Evolutionary conservation across 2,113 vertebrate species (phyloP), one percentile per base, ranked within the genome.

Genomic region (Petrocephalus microphthalmus): DNA sequence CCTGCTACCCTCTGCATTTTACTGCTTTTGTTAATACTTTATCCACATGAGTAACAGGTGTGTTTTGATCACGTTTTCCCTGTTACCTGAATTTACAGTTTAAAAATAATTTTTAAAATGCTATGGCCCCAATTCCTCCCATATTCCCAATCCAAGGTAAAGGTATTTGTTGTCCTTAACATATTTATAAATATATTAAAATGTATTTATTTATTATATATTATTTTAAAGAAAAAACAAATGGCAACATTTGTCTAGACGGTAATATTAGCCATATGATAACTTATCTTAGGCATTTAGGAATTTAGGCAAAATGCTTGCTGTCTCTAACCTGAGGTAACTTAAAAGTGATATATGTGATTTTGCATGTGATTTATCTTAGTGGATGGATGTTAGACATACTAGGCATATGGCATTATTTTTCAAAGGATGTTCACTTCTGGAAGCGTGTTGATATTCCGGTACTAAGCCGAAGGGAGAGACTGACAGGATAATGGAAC

Each of bases 401-500:
- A 19, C 49, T 29, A 29, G 84, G 52, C 20, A 54, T 85, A 85
- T 8, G 84, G 84, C 19, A 45, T 86, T 86, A 86, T 60, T 45
- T 64, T 86, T 86, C 85, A 86, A 94, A 92, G 78, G 93, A 95
- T 93, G 88, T 7, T 91, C 94, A 91, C 93, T 94, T 93, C 91
- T 92, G 90, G 89, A 90, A 94, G 91, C 93, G 94, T 94, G 93
- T 93, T 94, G 91, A 29, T 93, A 91, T 29, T 78, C 0, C 10
- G 88, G 91, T 92, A 93, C 94, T 94, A 92, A 88, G 89, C 92
- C 92, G 92, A 93, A 91, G 94, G 94, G 25, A 2, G 74, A 91
- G 94, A 93, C 94, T 95, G 96, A 97, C 96, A 96, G 95, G 92
- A 94, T 84, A 96, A 96, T 96, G 96, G 96, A 96, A 95, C 89